phyloP scores from a whole-genome alignment of 1,140 invertebrate genomes.

The Drosophila azteca region DNA sequence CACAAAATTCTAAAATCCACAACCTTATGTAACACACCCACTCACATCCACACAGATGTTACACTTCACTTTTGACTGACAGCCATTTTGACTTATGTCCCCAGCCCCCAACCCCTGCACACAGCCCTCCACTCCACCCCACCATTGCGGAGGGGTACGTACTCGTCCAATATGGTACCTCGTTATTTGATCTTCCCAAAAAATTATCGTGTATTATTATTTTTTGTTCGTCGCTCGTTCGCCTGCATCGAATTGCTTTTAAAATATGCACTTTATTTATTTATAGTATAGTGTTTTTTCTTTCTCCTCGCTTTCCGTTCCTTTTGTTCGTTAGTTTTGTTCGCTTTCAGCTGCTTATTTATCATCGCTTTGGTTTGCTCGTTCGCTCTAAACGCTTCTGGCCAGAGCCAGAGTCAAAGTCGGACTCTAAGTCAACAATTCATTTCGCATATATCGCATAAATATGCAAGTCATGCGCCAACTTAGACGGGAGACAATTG shows the following conservation, averaged over 20 bases:
- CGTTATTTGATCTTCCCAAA: constrained; percentile 65
- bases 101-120: too few relatives aligned
- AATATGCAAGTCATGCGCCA: constrained; percentile 72
- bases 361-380: constrained; percentile 10
- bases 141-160: too few relatives aligned
- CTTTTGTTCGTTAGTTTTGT: constrained; percentile 23
- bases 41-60: constrained; percentile 34
- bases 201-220: constrained; percentile 66
- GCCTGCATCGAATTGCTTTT: constrained; percentile 67
- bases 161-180: neutral
- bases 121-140: too few relatives aligned
- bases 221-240: constrained; percentile 31
- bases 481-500: constrained; percentile 46
- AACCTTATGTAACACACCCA: constrained; percentile 52
- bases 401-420: constrained; percentile 26
- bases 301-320: constrained; percentile 23
- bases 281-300: constrained; percentile 47
- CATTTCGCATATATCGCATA: constrained; percentile 69
- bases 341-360: constrained; percentile 49
- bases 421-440: constrained; percentile 58
- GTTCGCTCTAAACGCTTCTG: constrained; percentile 9
- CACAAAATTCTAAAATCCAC: constrained; percentile 65
- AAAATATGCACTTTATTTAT: constrained; percentile 70
- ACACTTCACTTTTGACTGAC: constrained; percentile 73
- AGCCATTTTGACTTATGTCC: constrained; percentile 63